phyloP scores from a whole-genome alignment of 2,888 invertebrate species.

The Subacronicta megacephala region DNA sequence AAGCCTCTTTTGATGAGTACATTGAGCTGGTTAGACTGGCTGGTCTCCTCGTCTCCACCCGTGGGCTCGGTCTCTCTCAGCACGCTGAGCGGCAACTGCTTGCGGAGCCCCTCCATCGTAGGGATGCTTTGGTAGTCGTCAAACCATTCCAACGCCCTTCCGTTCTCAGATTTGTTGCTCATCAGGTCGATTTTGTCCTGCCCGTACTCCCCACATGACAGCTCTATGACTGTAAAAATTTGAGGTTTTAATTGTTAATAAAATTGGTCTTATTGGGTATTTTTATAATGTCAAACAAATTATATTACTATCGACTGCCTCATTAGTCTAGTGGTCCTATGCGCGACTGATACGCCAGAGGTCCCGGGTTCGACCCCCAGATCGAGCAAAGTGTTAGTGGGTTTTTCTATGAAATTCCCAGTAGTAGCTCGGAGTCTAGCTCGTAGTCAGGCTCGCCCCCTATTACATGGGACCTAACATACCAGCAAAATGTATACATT shows the following conservation, averaged over 20 bases:
- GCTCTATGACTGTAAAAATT: constrained; percentile 94
- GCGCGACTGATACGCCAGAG: too few relatives aligned
- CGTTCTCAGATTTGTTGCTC: constrained; percentile 92
- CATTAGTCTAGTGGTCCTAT: too few relatives aligned
- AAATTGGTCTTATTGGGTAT: too few relatives aligned
- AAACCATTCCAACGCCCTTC: constrained; percentile 92
- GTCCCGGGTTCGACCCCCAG: too few relatives aligned
- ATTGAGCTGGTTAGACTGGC: constrained; percentile 92
- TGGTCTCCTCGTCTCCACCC: constrained; percentile 91
- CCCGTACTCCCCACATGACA: constrained; percentile 97
- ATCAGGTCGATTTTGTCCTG: constrained; percentile 92
- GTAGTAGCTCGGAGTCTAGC: too few relatives aligned
- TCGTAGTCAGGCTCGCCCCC: too few relatives aligned
- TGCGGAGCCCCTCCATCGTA: constrained; percentile 89
- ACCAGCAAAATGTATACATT: too few relatives aligned
- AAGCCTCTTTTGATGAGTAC: constrained; percentile 93
- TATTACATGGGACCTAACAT: too few relatives aligned
- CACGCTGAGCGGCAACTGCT: constrained; percentile 86
- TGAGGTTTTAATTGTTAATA: not conserved
- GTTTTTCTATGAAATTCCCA: too few relatives aligned
- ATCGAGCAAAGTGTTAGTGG: too few relatives aligned
- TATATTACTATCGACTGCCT: too few relatives aligned
- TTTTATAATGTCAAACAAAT: too few relatives aligned
- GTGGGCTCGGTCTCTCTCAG: constrained; percentile 79
- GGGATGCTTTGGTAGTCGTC: constrained; percentile 88